Conservation (phyloP, 1,140 invertebrate genomes). For the Anagrus nilaparvatae region DNA sequence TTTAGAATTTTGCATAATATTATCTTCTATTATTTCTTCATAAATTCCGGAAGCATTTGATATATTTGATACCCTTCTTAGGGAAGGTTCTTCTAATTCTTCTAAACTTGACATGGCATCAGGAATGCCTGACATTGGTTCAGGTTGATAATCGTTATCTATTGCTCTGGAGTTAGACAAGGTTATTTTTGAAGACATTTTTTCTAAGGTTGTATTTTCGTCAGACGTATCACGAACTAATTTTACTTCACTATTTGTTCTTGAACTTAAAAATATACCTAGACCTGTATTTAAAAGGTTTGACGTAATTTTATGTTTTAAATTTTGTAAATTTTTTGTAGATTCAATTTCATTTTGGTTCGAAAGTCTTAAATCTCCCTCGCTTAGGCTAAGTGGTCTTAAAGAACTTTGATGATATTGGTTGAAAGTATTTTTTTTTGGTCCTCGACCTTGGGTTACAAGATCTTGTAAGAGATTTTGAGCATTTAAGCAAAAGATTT, state of each 20-base stretch:
- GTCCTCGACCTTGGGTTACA: constrained; percentile 37
- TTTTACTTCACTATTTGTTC: constrained; percentile 27
- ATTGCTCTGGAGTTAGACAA: constrained; percentile 16
- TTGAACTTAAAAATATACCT: constrained; percentile 25
- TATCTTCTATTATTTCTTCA: constrained; percentile 41
- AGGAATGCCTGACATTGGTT: constrained; percentile 18
- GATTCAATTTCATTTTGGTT: constrained; percentile 15
- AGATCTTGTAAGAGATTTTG: constrained; percentile 36
- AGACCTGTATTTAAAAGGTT: constrained; percentile 32
- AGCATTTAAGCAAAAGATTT: constrained; percentile 42
- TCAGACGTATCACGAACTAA: constrained; percentile 19
- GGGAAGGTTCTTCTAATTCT: constrained; percentile 22
- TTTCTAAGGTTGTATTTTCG: constrained; percentile 9
- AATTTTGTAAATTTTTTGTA: constrained; percentile 19
- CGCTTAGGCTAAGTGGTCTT: constrained; percentile 42
- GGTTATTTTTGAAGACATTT: constrained; percentile 9
- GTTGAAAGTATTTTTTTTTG: constrained; percentile 22
- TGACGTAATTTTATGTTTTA: constrained; percentile 28
- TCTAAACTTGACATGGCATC: constrained; percentile 16
- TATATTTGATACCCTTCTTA: constrained; percentile 37
- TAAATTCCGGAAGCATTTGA: constrained; percentile 46
- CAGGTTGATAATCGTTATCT: constrained; percentile 31
- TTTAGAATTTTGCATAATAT: constrained; percentile 10
- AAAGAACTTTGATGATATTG: not conserved
- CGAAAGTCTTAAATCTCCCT: constrained; percentile 38